Percentiles rank a stretch among this genome's conserved stretches.
Conservation (phyloP, 2,888 invertebrate genomes). For the Odontothrips loti region DNA sequence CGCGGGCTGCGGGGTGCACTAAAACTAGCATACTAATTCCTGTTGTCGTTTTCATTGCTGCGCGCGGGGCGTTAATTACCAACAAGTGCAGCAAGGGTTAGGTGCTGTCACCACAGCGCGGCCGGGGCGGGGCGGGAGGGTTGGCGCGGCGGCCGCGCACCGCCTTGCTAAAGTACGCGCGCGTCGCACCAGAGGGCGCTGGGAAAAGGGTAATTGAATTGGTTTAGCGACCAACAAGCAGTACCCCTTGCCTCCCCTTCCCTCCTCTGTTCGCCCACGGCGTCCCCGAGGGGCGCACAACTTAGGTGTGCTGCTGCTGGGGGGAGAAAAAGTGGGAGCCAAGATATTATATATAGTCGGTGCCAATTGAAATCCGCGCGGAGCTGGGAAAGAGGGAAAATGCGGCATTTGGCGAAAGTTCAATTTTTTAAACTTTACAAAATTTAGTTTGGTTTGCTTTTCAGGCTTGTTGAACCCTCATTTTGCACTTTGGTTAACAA, state of each 20-base stretch:
- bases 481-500: too few species aligned
- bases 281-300: neutral
- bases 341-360: neutral
- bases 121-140: neutral
- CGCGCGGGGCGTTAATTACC: neutral
- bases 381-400: neutral
- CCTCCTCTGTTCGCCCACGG: neutral
- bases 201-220: slow-evolving; percentile 16
- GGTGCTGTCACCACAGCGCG: neutral
- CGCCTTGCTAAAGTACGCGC: neutral
- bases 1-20: too few species aligned
- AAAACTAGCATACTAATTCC: neutral
- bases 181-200: neutral
- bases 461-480: too few species aligned
- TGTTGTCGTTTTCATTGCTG: slow-evolving; percentile 3
- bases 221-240: neutral
- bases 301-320: slow-evolving; percentile 4
- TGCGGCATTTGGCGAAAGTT: too few species aligned
- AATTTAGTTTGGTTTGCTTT: too few species aligned
- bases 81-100: neutral
- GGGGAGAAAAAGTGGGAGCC: neutral
- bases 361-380: slow-evolving; percentile 10
- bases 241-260: slow-evolving; percentile 2
- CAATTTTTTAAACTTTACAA: too few species aligned
- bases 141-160: neutral